These are phyloP conservation scores for Lissocephala sabroskyi DNA, from an alignment of 2,888 invertebrate species.

Conservation along the genomic window DNA sequence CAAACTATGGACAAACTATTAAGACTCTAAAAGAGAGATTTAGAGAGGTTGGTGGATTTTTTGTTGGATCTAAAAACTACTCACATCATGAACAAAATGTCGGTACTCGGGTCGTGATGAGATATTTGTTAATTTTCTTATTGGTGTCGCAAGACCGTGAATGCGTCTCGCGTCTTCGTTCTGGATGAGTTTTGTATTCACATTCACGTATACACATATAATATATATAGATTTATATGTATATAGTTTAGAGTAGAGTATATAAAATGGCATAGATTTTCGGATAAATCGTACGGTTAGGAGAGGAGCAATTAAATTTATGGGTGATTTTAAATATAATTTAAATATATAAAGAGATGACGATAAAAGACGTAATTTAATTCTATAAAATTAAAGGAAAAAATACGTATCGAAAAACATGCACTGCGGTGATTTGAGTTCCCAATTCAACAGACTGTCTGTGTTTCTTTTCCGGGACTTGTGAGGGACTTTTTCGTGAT, in stretches of 20 bases:
- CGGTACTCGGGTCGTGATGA: conserved; percentile 74
- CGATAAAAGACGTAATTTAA: conserved; percentile 6
- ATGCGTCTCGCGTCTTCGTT: conserved; percentile 73
- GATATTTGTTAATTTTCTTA: conserved; percentile 73
- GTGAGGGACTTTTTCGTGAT: no score
- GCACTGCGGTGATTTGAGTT: conserved; percentile 18
- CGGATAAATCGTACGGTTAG: no score
- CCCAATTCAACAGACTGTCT: neutral
- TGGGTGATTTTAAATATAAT: conserved; percentile 41
- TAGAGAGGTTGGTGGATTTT: conserved; percentile 17
- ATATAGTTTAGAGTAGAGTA: neutral
- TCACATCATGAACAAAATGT: conserved; percentile 73
- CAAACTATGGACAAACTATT: no score
- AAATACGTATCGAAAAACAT: conserved; percentile 23
- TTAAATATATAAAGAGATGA: conserved; percentile 19
- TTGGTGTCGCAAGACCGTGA: conserved; percentile 73
- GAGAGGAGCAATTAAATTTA: conserved; percentile 60
- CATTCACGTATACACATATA: conserved; percentile 16
- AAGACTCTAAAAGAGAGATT: conserved; percentile 11
- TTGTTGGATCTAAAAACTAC: conserved; percentile 65
- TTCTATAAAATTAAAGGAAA: conserved; percentile 13
- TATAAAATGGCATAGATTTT: no score
- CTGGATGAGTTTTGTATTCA: conserved; percentile 68
- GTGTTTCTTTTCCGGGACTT: conserved; percentile 3
- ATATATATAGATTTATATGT: no score